Base-by-base conservation (phyloP, 2,888 invertebrate species). In the Pseudanteris insignis region DNA sequence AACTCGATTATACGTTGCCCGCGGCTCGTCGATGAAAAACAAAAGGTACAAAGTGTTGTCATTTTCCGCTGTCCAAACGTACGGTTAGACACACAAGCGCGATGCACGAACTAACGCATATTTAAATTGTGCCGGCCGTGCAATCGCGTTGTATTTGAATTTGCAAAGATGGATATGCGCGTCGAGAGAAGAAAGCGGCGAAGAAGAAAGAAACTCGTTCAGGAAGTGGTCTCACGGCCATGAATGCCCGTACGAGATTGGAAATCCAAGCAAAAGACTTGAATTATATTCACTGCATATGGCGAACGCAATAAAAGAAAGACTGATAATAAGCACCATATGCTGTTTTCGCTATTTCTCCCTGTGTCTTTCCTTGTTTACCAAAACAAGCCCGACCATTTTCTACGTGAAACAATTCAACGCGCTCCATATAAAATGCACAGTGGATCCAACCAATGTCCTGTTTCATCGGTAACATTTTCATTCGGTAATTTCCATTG, bases 151-250 rank as follows among this genome's bases (percentile, higher is more conserved):
- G 44, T 28, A 46, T 51, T 59, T 59, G 59, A 51, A 59, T 59
- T 38, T 51, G 47, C 59, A 46, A 53, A 59, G 46, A 53, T 51
- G 59, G 41, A 59, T 59, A 59, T 33, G 33, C 51, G 58, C 51
- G 44, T 51, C 51, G 36, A 34, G 15, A 51, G 59, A 60, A 60
- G 53, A 48, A 53, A 60, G 60, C 60, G 60, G 53, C 43, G 28
- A 60, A 60, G 53, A 60, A 60, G 60, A 60, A 60, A 60, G 60
- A 60, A 53, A 53, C 60, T 53, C 48, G 60, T 60, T 54, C 53
- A 60, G 60, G 60, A 60, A 60, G 60, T 60, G 60, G 60, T 60
- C 53, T 54, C 53, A 43, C 53, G 53, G 13, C 53, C 48, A 60
- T 60, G 60, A 60, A 60, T 48, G 46, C 18, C 38, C 47, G 48